Conservation (phyloP, 2,888 invertebrate genomes). For the Netelia fuscicornis region DNA sequence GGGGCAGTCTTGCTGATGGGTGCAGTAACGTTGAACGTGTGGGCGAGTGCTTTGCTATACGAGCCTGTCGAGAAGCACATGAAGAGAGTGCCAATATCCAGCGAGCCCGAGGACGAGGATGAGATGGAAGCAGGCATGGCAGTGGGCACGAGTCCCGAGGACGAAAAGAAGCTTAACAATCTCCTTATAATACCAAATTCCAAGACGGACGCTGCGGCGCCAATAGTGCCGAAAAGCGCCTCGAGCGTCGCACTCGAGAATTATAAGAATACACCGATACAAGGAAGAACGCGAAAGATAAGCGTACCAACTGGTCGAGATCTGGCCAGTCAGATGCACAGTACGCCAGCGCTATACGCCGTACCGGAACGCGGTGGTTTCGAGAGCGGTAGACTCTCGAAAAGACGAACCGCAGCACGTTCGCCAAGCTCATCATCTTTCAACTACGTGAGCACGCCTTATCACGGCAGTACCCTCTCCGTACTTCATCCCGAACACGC, state of each 20-base stretch:
- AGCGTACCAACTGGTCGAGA: slow-evolving; percentile 87
- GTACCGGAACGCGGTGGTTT: slow-evolving; percentile 89
- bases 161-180: slow-evolving; percentile 76
- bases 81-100: slow-evolving; percentile 87
- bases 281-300: slow-evolving; percentile 87
- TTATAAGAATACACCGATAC: slow-evolving; percentile 83
- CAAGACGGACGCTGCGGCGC: slow-evolving; percentile 69
- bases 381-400: slow-evolving; percentile 76
- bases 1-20: slow-evolving; percentile 93
- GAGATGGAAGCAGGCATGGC: slow-evolving; percentile 75
- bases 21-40: slow-evolving; percentile 92
- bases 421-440: slow-evolving; percentile 93
- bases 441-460: slow-evolving; percentile 93
- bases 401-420: slow-evolving; percentile 68
- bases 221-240: slow-evolving; percentile 86
- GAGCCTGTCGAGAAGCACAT: slow-evolving; percentile 94
- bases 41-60: slow-evolving; percentile 93
- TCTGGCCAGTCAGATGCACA: slow-evolving; percentile 87
- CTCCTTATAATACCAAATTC: slow-evolving; percentile 65
- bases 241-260: slow-evolving; percentile 90
- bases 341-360: slow-evolving; percentile 88
- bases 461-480: slow-evolving; percentile 93
- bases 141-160: slow-evolving; percentile 77
- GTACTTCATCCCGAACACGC: slow-evolving; percentile 91
- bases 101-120: slow-evolving; percentile 80